Evolutionary conservation across 1,140 invertebrate genomes (phyloP).

Genomic region (Cylas formicarius): DNA sequence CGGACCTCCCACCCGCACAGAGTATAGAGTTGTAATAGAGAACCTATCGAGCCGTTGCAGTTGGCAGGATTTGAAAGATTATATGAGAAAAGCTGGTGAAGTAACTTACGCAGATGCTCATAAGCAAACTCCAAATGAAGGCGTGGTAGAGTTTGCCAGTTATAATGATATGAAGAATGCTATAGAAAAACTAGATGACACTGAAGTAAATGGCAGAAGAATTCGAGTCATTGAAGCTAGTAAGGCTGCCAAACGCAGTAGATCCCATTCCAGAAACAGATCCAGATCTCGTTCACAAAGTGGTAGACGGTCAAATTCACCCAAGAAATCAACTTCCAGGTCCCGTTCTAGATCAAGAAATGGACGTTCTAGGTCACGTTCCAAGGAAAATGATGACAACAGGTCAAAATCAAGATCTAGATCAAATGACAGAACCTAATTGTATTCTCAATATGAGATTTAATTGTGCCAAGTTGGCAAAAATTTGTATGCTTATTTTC

Average conservation of each 20-base stretch:
- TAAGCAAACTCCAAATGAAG: constrained; percentile 72
- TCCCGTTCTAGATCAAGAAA: constrained; percentile 64
- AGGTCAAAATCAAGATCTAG: constrained; percentile 19
- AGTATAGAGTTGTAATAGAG: constrained; percentile 93
- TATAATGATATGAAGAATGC: constrained; percentile 89
- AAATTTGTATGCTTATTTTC: constrained; percentile 1
- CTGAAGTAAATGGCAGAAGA: constrained; percentile 25
- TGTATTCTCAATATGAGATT: neutral
- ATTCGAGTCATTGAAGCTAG: constrained; percentile 49
- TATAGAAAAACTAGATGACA: constrained; percentile 82
- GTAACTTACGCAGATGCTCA: constrained; percentile 95
- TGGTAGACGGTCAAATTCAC: constrained; percentile 52
- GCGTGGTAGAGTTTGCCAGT: constrained; percentile 86
- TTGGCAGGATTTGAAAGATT: constrained; percentile 91
- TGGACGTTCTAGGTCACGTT: constrained; percentile 47
- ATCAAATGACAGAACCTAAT: neutral
- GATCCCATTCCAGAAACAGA: constrained; percentile 59
- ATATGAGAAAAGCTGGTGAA: constrained; percentile 96
- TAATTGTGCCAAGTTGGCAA: neutral
- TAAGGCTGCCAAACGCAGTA: constrained; percentile 55
- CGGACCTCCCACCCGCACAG: constrained; percentile 93
- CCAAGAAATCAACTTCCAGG: constrained; percentile 58
- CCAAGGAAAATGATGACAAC: constrained; percentile 30
- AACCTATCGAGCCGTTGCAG: constrained; percentile 96
- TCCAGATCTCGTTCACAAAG: constrained; percentile 40